Percentiles rank a stretch among this genome's conserved stretches.
Evolutionary conservation across 2,113 vertebrate genomes (phyloP).

Genomic region (Heliornis fulica): DNA sequence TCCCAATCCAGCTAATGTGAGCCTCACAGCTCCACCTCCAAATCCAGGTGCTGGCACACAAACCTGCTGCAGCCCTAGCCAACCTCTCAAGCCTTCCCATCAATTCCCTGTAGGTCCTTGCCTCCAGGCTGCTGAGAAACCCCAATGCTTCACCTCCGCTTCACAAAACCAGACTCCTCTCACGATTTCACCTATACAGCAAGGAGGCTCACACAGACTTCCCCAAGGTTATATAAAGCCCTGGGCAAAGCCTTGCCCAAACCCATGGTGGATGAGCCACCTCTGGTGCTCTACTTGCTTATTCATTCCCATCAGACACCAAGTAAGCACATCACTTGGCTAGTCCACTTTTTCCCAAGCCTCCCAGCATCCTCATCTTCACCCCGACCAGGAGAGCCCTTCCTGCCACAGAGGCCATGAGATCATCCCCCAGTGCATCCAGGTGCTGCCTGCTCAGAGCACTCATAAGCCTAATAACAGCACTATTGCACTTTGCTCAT

Average conservation of each 20-base stretch:
- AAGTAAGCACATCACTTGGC: not conserved
- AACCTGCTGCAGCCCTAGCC: not conserved
- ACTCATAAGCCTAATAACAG: not conserved
- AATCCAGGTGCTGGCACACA: not conserved
- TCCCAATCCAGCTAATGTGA: not conserved
- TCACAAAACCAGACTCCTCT: not conserved
- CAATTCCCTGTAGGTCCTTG: not conserved
- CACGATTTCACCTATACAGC: accelerated
- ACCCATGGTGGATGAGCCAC: not conserved
- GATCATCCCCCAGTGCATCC: not conserved
- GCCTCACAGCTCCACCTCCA: not conserved
- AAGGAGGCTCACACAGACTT: accelerated
- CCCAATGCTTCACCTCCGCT: accelerated
- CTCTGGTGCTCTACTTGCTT: not conserved
- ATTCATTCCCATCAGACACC: not conserved
- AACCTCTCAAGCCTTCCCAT: not conserved
- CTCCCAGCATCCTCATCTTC: not conserved
- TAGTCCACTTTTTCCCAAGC: not conserved
- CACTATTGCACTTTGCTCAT: conserved; percentile 31
- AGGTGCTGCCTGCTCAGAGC: not conserved
- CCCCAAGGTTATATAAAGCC: not conserved
- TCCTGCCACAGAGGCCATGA: not conserved
- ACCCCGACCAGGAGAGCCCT: not conserved
- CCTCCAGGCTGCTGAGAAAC: not conserved
- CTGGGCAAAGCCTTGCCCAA: not conserved